Base-by-base conservation (phyloP, 2,888 invertebrate genomes). In the Amphipyra berbera region DNA sequence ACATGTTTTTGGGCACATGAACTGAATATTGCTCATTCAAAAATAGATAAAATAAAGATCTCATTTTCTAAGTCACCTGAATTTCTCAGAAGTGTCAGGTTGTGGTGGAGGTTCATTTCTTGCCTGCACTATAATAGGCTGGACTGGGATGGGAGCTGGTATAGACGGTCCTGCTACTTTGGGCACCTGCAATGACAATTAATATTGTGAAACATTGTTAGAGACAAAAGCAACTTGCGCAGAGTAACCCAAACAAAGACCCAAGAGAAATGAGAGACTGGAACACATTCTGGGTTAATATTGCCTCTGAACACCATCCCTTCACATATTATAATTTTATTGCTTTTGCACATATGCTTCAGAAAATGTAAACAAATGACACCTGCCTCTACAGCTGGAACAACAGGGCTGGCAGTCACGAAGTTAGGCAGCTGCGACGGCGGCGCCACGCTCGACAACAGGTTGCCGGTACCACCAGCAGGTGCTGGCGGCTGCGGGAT, bases 371-470 rank as follows among this genome's bases (percentile, higher is more conserved):
- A 69, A 60, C 49, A 68, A 74, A 45, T n/a, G 14, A 35, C n/a
- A 60, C 33, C 35, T 60, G 61, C 74, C 60, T 73, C 77, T 4
- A 40, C 47, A 72, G 81, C 57, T 56, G 73, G 61, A 21, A 80
- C 62, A n/a, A 82, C 67, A 12, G 86, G 81, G 44, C 95, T 89
- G 61, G 78, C 79, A 42, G 95, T 95, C 12, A 96, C 91, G 65
- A 97, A 97, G 85, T 96, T 96, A 0, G 97, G 97, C 44, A 97
- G 90, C 76, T 96, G 96, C 30, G 96, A 94, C 0, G 97, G 97
- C 6, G 97, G 97, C 46, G 96, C 95, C n/a, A 97, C 95, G 79
- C 96, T 96, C 0, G 97, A 96, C 55, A 97, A 85, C 63, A 97
- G 83, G 85, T 96, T 96, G 44, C 96, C 96, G 13, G 95, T 84